Evolutionary conservation across 2,113 vertebrate species (phyloP).

Genomic region (Cottus gobio): DNA sequence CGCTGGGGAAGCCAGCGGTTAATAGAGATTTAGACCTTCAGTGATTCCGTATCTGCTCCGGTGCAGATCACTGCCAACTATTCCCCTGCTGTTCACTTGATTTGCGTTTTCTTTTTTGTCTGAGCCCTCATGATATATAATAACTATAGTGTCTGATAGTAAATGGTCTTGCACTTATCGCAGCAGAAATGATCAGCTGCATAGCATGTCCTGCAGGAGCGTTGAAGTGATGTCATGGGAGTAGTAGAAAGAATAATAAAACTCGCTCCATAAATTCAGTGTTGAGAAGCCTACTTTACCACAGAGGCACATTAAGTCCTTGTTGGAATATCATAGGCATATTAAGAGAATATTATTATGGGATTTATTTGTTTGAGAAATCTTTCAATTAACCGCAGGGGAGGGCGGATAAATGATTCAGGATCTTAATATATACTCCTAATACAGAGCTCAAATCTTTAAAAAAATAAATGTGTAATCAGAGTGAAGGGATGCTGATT

Average conservation of each 20-base stretch:
- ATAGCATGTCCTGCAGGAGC: conserved; percentile 28
- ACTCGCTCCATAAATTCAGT: conserved; percentile 31
- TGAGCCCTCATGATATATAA: conserved; percentile 31
- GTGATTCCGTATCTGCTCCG: conserved; percentile 35
- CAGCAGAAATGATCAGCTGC: conserved; percentile 24
- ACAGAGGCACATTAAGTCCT: conserved; percentile 38
- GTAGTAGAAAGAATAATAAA: conserved; percentile 30
- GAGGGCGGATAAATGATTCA: background rate
- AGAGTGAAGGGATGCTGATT: background rate
- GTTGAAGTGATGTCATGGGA: conserved; percentile 29
- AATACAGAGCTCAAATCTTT: conserved; percentile 2
- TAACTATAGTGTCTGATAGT: conserved; percentile 36
- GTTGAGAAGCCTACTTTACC: conserved; percentile 3
- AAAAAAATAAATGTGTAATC: background rate
- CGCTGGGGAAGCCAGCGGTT: conserved; percentile 18
- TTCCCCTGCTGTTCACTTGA: conserved; percentile 34
- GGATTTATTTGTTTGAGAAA: conserved; percentile 6
- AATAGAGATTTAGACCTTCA: conserved; percentile 53
- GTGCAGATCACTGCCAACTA: conserved; percentile 36
- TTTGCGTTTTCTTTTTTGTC: conserved; percentile 33
- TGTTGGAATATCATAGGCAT: conserved; percentile 18
- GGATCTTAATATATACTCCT: background rate
- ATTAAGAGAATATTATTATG: conserved; percentile 14
- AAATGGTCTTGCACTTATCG: conserved; percentile 36
- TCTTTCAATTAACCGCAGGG: conserved; percentile 1